A percentile compares a stretch with the other conserved stretches of the same genome.
These are phyloP conservation scores for Drosophila acutilabella DNA, from an alignment of 2,888 invertebrate species.

Conservation along the genomic window DNA sequence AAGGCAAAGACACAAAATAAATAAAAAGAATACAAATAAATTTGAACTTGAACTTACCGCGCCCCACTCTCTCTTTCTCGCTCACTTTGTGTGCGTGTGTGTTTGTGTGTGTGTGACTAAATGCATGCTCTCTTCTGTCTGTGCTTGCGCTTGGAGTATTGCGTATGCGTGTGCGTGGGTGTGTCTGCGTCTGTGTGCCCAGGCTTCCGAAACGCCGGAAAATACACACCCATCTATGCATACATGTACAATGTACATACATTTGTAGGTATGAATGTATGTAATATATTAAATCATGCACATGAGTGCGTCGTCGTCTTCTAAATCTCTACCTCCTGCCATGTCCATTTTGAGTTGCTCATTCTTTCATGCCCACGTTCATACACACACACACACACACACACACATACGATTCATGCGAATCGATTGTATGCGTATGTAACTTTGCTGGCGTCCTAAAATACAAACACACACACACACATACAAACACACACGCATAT, in stretches of 20 bases:
- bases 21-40: conserved; percentile 68
- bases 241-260: background rate
- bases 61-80: conserved; percentile 34
- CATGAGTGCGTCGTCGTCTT: conserved; percentile 29
- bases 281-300: conserved; percentile 38
- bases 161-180: background rate
- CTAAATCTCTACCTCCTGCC: conserved; percentile 38
- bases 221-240: conserved; percentile 55
- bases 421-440: conserved; percentile 38
- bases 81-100: conserved; percentile 6
- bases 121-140: conserved; percentile 4
- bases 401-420: conserved; percentile 23
- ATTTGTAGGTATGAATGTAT: background rate
- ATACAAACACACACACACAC: background rate
- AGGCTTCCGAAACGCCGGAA: conserved; percentile 42
- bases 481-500: background rate
- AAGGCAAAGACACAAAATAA: conserved; percentile 20
- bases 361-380: conserved; percentile 22
- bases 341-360: conserved; percentile 40
- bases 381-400: conserved; percentile 8
- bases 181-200: conserved; percentile 36
- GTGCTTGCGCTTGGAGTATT: no score
- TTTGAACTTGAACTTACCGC: conserved; percentile 78
- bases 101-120: background rate
- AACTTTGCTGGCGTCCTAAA: conserved; percentile 30